Evolutionary conservation across 2,113 vertebrate species (phyloP), one percentile per base, ranked within the genome.

Genomic region (Sardina pilchardus): DNA sequence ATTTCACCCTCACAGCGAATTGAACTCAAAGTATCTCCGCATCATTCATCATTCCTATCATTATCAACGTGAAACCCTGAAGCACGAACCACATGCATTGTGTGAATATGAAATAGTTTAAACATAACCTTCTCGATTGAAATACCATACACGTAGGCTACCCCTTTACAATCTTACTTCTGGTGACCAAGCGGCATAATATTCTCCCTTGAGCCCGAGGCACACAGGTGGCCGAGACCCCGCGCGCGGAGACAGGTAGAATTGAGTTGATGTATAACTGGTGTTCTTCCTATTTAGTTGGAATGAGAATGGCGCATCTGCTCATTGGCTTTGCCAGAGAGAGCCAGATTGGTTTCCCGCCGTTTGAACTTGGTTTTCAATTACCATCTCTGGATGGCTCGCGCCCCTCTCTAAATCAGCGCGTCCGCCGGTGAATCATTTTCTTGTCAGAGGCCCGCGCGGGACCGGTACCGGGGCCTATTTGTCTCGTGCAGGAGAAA

Each of bases 251-350:
- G 90, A 88, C 88, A 59, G 92, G 89, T 90, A 87, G 90, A 87
- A 88, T 89, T 85, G 84, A 86, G 47, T 86, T 84, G 88, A 86
- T 86, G 89, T 85, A 88, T 92, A 92, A 91, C 88, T 81, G 63
- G 80, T 89, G 87, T 93, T 92, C 86, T 90, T 93, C 92, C 93
- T 92, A 88, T 94, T 94, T 93, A 93, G 91, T 63, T 80, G 67
- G 90, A 90, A 89, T 85, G 80, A 89, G 90, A 91, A 90, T 88
- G 91, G 89, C 89, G 85, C 92, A 93, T 94, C 93, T 94, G 93
- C 88, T 93, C 89, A 84, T 92, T 90, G n/a, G 30, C 87, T 85
- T 80, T 87, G 90, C 92, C 92, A 88, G 89, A 82, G 82, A 90
- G 83, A n/a, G 85, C 71, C 91, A 91, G 92, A 92, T 93, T 93